phyloP scores from a whole-genome alignment of 2,113 vertebrate genomes.

The Paradoxurus hermaphroditus region DNA sequence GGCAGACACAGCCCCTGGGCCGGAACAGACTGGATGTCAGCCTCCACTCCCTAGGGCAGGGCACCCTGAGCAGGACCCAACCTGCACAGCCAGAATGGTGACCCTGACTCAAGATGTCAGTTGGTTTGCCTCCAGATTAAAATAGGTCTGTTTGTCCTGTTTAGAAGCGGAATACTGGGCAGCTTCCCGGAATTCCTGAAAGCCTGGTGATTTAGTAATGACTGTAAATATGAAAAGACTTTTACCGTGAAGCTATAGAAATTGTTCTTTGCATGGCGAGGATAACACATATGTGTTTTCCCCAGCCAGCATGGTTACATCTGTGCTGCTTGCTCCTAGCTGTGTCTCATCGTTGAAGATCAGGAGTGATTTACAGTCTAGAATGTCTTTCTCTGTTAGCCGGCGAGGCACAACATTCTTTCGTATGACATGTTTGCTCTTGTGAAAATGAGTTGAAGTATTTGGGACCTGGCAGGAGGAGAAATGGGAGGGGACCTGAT shows the following conservation, averaged over 20 bases:
- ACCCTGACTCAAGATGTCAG: neutral
- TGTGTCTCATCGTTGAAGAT: neutral
- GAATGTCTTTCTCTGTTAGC: neutral
- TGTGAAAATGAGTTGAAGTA: conserved; percentile 19
- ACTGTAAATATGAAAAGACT: neutral
- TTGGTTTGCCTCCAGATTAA: neutral
- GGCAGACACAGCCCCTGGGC: neutral
- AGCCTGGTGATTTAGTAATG: neutral
- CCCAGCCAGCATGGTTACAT: neutral
- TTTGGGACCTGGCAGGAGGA: conserved; percentile 50
- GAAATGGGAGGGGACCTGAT: neutral
- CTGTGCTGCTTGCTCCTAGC: neutral
- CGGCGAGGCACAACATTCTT: neutral
- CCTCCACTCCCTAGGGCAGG: neutral
- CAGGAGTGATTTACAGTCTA: neutral
- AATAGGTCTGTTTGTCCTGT: neutral
- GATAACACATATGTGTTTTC: neutral
- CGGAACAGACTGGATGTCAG: neutral
- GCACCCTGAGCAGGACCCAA: neutral
- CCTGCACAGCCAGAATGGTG: neutral
- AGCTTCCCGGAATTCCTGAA: neutral
- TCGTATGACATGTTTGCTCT: conserved; percentile 23
- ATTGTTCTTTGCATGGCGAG: neutral
- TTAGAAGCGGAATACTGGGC: neutral
- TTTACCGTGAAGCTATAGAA: neutral